phyloP scores from a whole-genome alignment of 30 jellyfish, hydroid and myxozoan species.

The Catostylus mosaicus region DNA sequence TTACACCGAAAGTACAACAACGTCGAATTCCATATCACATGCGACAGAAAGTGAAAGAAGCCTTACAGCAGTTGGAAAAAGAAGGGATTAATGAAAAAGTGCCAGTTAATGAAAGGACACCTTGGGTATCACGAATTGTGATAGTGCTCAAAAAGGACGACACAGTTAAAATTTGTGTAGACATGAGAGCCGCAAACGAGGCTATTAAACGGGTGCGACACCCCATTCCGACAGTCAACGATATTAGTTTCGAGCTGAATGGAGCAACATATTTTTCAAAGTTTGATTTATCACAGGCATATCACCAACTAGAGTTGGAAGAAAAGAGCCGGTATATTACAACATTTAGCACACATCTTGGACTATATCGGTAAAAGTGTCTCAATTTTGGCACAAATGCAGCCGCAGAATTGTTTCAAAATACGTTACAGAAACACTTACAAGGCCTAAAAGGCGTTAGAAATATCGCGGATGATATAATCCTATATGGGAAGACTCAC shows the following conservation, averaged over 20 bases:
- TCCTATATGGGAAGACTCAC: too few relatives aligned
- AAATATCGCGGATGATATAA: too few relatives aligned
- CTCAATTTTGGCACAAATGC: conserved; percentile 1
- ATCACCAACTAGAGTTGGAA: not conserved
- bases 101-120: conserved; percentile 36
- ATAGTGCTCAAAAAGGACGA: conserved; percentile 45
- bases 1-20: too few relatives aligned
- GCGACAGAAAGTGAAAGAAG: conserved; percentile 35
- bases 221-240: conserved; percentile 18
- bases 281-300: too few relatives aligned
- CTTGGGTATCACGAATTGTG: conserved; percentile 52
- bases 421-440: too few relatives aligned
- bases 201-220: conserved; percentile 1
- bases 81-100: conserved; percentile 26
- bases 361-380: not conserved
- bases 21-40: conserved; percentile 38
- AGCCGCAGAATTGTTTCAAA: conserved; percentile 16
- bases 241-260: not conserved
- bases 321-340: conserved; percentile 9
- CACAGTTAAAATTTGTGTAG: conserved; percentile 15
- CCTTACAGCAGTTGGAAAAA: conserved; percentile 34
- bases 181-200: conserved; percentile 23
- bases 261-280: not conserved
- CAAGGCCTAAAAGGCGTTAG: too few relatives aligned
- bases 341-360: conserved; percentile 17